A percentile compares a stretch with the other conserved stretches of the same genome.
Conservation (phyloP, 2,888 invertebrate genomes). For the Leucophenga maculata region DNA sequence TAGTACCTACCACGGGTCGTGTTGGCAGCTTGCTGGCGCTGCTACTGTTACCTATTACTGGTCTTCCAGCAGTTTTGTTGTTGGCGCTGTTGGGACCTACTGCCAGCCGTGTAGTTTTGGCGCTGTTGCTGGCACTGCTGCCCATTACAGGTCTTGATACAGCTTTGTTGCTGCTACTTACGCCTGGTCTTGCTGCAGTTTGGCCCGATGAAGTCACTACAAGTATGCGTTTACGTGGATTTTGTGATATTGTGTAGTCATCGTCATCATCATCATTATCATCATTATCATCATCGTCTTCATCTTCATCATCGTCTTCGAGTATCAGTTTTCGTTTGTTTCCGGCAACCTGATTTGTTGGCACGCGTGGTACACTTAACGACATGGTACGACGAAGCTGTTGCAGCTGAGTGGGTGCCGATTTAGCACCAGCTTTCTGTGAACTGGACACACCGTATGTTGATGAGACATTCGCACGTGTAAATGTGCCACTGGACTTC, state of each 20-base stretch:
- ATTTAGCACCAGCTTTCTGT: slow-evolving; percentile 13
- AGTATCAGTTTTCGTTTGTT: slow-evolving; percentile 55
- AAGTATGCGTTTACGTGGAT: slow-evolving; percentile 51
- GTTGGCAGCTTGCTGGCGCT: neutral
- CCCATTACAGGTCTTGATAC: too few species aligned
- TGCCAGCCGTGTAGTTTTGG: too few species aligned
- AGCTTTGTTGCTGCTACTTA: neutral
- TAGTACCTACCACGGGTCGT: neutral
- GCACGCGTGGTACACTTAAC: slow-evolving; percentile 38
- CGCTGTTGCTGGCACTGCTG: too few species aligned
- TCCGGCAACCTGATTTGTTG: slow-evolving; percentile 11
- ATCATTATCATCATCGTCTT: slow-evolving; percentile 38
- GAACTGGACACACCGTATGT: slow-evolving; percentile 1
- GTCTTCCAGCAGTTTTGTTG: neutral
- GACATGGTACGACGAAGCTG: slow-evolving; percentile 55
- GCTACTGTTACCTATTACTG: slow-evolving; percentile 2
- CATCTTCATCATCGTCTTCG: slow-evolving; percentile 30
- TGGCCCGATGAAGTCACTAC: neutral
- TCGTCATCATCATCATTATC: slow-evolving; percentile 39
- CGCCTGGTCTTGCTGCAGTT: neutral
- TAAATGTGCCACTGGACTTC: neutral
- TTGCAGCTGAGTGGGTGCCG: slow-evolving; percentile 50
- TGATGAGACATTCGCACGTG: slow-evolving; percentile 17
- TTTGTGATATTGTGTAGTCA: slow-evolving; percentile 38
- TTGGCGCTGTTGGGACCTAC: too few species aligned